phyloP scores from a whole-genome alignment of 2,888 invertebrate genomes.

The Clivina fossor region DNA sequence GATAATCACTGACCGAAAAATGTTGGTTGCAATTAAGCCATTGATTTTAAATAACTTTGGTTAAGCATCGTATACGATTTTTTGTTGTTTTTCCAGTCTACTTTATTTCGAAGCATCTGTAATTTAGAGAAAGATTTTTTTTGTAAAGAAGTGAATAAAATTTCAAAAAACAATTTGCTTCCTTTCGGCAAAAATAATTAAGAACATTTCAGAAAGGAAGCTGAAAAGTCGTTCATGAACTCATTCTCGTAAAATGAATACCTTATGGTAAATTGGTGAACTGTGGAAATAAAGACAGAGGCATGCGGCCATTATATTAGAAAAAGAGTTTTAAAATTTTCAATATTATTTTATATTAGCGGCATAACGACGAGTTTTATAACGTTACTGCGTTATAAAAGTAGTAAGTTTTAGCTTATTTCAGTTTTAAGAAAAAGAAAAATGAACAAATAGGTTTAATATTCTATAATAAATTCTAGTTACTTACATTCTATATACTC shows the following conservation, averaged over 20 bases:
- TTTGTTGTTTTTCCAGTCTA: slow-evolving; percentile 15
- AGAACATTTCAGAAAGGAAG: slow-evolving; percentile 14
- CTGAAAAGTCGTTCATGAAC: slow-evolving; percentile 19
- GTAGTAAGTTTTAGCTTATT: too few species aligned
- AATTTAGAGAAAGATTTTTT: not conserved
- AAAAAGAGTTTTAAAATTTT: not conserved
- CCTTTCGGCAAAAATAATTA: slow-evolving; percentile 24
- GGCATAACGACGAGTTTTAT: slow-evolving; percentile 12
- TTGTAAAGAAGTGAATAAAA: slow-evolving; percentile 4
- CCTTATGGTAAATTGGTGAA: slow-evolving; percentile 26
- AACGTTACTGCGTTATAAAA: not conserved
- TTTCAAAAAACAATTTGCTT: slow-evolving; percentile 1
- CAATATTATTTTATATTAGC: slow-evolving; percentile 14
- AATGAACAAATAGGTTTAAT: too few species aligned
- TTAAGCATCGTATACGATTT: slow-evolving; percentile 5
- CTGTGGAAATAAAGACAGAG: not conserved
- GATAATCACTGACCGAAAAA: slow-evolving; percentile 17
- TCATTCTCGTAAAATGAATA: slow-evolving; percentile 25
- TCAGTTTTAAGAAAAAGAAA: too few species aligned
- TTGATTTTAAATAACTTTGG: slow-evolving; percentile 31
- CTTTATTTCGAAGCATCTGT: not conserved
- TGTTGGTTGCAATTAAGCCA: slow-evolving; percentile 24
- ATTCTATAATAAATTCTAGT: too few species aligned
- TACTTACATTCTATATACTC: too few species aligned
- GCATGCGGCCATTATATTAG: not conserved